phyloP scores from a whole-genome alignment of 2,113 vertebrate species.

The Camelus dromedarius region DNA sequence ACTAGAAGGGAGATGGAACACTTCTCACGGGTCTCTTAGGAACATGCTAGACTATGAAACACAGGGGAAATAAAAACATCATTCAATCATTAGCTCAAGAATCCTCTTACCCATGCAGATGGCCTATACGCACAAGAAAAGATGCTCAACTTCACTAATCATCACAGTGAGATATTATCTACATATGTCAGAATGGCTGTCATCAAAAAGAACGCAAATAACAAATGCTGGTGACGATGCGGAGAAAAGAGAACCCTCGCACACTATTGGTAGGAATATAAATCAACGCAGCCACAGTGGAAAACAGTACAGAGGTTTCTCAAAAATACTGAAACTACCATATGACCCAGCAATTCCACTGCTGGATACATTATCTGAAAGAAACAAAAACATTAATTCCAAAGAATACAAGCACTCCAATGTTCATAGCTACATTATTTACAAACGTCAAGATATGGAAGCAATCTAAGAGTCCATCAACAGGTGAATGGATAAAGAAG shows the following conservation, averaged over 20 bases:
- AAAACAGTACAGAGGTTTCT: neutral
- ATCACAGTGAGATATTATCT: neutral
- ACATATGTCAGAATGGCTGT: neutral
- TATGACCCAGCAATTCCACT: neutral
- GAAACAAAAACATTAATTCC: neutral
- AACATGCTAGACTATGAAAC: neutral
- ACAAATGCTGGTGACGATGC: neutral
- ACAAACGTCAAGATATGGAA: neutral
- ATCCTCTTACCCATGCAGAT: neutral
- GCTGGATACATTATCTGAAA: too few relatives aligned
- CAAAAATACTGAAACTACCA: neutral
- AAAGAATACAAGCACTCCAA: neutral
- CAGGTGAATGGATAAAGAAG: neutral
- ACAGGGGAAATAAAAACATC: neutral
- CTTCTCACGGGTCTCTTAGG: neutral
- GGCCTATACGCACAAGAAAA: neutral
- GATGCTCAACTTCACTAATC: neutral
- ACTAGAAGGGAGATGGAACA: fast-evolving
- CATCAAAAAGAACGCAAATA: neutral
- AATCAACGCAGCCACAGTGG: neutral
- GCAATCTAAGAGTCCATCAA: neutral
- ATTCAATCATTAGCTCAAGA: neutral
- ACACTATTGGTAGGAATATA: neutral
- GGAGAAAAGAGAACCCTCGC: neutral
- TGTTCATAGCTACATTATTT: neutral